Conservation (phyloP, 2,797 vertebrate species). For the Antennarius maculatus region DNA sequence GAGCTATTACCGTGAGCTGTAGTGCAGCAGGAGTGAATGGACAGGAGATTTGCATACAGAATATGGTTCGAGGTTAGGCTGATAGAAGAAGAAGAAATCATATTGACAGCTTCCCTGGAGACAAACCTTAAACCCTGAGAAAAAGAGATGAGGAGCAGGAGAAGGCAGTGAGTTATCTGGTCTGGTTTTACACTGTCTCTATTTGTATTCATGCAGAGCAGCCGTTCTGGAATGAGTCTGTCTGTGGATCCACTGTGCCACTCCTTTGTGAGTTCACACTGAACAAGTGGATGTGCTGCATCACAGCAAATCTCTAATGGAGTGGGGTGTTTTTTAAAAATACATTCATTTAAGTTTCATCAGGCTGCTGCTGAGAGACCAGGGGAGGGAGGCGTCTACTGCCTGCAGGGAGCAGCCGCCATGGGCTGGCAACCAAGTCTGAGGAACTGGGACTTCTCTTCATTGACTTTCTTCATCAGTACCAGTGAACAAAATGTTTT, state of each 20-base stretch:
- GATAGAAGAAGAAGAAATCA: conserved; percentile 13
- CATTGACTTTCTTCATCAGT: conserved; percentile 23
- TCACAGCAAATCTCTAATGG: conserved; percentile 39
- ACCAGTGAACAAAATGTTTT: conserved; percentile 1
- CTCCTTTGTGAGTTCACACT: conserved; percentile 29
- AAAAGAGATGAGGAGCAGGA: conserved; percentile 43
- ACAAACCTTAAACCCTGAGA: conserved; percentile 44
- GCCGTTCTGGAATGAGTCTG: conserved; percentile 22
- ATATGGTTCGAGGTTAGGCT: conserved; percentile 29
- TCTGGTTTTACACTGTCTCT: conserved; percentile 24
- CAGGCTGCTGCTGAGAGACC: conserved; percentile 30
- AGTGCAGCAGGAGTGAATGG: conserved; percentile 35
- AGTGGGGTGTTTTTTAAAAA: conserved; percentile 12
- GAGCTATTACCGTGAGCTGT: conserved; percentile 35
- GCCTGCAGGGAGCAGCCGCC: conserved; percentile 8
- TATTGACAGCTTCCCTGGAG: conserved; percentile 36
- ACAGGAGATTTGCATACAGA: conserved; percentile 13
- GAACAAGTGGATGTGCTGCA: conserved; percentile 27
- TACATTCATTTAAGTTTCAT: conserved; percentile 55
- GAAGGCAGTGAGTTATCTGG: conserved; percentile 53
- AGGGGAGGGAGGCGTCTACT: neutral
- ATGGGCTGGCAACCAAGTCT: conserved; percentile 24
- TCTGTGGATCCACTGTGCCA: conserved; percentile 12
- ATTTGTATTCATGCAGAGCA: conserved; percentile 39
- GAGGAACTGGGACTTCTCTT: conserved; percentile 28